These are phyloP conservation scores for Ispidina lecontei DNA, from an alignment of 2,797 vertebrate species.

Conservation along the genomic window DNA sequence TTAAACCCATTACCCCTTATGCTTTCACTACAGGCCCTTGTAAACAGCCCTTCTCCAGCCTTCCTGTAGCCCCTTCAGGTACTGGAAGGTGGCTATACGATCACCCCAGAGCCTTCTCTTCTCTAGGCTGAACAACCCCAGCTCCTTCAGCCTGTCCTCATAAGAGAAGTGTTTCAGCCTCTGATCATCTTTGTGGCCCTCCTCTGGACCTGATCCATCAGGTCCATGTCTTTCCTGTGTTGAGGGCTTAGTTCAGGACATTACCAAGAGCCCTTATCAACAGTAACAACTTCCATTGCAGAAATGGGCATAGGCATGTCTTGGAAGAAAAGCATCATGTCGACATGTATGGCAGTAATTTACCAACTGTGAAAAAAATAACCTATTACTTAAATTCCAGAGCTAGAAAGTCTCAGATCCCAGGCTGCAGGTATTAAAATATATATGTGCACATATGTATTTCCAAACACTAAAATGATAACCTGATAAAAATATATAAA, in stretches of 20 bases:
- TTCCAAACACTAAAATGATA: neutral
- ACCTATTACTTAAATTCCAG: neutral
- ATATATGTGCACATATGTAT: neutral
- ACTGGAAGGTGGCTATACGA: too few relatives aligned
- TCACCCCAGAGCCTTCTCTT: too few relatives aligned
- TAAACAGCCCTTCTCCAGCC: too few relatives aligned
- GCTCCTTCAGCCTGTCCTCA: too few relatives aligned
- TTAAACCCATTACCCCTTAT: too few relatives aligned
- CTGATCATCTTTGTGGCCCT: too few relatives aligned
- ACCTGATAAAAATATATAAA: neutral
- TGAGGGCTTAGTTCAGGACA: neutral
- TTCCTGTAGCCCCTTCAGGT: too few relatives aligned
- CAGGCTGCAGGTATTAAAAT: neutral
- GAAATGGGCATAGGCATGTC: accelerated
- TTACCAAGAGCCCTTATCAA: accelerated
- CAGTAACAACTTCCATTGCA: neutral
- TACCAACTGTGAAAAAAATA: neutral
- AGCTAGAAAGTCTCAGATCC: neutral
- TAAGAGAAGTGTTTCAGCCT: too few relatives aligned
- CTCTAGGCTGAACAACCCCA: too few relatives aligned
- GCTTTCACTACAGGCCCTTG: too few relatives aligned
- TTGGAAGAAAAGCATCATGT: neutral
- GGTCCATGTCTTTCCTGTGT: too few relatives aligned
- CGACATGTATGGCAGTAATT: neutral
- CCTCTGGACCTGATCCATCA: too few relatives aligned